Conservation (phyloP, 2,888 invertebrate species). For the Rotaria magnacalcarata region DNA sequence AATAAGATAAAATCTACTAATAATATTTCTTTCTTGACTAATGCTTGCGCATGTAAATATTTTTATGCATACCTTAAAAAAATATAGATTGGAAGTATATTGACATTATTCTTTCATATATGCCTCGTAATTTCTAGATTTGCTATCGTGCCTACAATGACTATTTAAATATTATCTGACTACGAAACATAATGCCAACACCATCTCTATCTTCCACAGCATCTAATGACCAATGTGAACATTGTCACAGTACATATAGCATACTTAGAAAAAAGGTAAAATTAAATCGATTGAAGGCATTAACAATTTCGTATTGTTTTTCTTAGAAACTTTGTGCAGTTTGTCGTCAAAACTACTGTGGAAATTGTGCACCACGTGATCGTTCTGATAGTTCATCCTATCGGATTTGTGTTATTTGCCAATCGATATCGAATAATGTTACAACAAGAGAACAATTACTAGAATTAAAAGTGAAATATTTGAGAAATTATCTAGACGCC, state of each 20-base stretch:
- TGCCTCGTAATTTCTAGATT: background rate
- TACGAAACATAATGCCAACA: background rate
- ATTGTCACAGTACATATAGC: background rate
- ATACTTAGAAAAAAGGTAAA: background rate
- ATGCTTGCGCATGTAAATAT: too few species aligned
- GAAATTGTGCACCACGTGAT: conserved; percentile 31
- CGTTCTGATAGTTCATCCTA: background rate
- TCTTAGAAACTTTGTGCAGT: background rate
- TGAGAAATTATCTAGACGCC: background rate
- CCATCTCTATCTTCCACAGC: background rate
- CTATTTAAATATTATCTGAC: background rate
- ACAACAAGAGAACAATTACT: background rate
- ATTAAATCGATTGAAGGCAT: background rate
- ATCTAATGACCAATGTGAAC: conserved; percentile 21
- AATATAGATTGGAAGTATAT: background rate
- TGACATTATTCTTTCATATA: background rate
- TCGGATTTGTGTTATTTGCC: conserved; percentile 5
- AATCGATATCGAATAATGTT: background rate
- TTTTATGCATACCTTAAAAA: background rate
- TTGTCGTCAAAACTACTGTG: conserved; percentile 25
- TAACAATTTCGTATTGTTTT: background rate
- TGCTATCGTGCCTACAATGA: background rate
- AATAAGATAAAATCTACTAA: background rate
- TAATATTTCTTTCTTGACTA: background rate
- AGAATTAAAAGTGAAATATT: conserved; percentile 4